Evolutionary conservation across 1,140 invertebrate species (phyloP).

Genomic region (Harpegnathos saltator): DNA sequence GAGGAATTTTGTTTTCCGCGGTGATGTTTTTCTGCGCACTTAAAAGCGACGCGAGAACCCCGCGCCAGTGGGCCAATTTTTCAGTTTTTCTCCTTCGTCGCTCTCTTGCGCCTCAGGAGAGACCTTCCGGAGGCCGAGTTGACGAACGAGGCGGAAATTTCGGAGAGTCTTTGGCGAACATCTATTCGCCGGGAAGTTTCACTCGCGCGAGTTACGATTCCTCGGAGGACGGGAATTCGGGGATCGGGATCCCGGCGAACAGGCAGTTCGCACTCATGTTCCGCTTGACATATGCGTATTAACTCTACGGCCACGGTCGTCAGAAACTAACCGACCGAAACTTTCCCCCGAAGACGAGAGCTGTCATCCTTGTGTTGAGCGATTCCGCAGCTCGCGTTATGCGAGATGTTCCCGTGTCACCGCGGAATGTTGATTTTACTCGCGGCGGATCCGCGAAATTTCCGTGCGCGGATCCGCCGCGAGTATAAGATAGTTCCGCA

Average conservation of each 20-base stretch:
- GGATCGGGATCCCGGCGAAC: background rate
- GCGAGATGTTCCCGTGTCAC: background rate
- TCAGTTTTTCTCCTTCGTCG: background rate
- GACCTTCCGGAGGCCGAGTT: background rate
- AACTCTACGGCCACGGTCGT: background rate
- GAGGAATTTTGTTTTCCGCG: no score
- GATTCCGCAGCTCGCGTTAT: background rate
- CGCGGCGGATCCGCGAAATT: background rate
- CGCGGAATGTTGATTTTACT: background rate
- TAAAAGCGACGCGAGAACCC: no score
- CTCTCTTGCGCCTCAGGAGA: background rate
- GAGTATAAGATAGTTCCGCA: background rate
- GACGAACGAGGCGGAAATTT: background rate
- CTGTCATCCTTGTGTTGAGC: background rate
- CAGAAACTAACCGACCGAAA: conserved; percentile 5
- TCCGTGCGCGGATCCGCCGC: background rate
- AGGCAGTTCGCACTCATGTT: conserved; percentile 22
- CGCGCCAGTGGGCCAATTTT: background rate
- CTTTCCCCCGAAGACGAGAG: background rate
- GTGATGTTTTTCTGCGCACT: no score
- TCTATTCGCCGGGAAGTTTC: background rate
- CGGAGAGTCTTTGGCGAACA: conserved; percentile 4
- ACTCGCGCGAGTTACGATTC: conserved; percentile 44
- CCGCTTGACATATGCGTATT: conserved; percentile 26
- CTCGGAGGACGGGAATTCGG: conserved; percentile 19